Conservation (phyloP, 2,797 vertebrate genomes). For the Hoplostethus atlanticus region DNA sequence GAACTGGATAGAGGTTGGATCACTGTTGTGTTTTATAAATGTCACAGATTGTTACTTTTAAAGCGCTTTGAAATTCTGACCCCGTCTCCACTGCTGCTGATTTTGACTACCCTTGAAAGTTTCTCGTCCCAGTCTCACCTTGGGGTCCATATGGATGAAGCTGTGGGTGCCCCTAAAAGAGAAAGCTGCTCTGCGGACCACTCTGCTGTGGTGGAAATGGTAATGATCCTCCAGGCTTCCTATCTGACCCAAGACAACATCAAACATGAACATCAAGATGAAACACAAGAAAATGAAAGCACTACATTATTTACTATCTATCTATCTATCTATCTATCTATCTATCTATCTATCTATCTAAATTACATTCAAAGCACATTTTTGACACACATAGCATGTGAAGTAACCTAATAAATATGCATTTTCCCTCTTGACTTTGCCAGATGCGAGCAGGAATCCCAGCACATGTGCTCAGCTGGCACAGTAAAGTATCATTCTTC, state of each 20-base stretch:
- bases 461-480: constrained; percentile 55
- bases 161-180: constrained; percentile 88
- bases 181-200: constrained; percentile 88
- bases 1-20: too few relatives aligned
- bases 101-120: too few relatives aligned
- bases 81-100: too few relatives aligned
- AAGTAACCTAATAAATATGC: constrained; percentile 37
- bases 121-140: constrained; percentile 79
- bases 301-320: background rate
- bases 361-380: constrained; percentile 25
- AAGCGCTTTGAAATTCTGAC: background rate
- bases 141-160: constrained; percentile 93
- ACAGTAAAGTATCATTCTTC: constrained; percentile 17
- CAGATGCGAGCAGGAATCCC: constrained; percentile 48
- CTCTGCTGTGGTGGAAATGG: constrained; percentile 93
- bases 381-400: constrained; percentile 21
- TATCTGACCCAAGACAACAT: constrained; percentile 82
- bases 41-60: too few relatives aligned
- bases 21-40: too few relatives aligned
- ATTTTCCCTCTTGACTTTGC: constrained; percentile 31
- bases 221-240: constrained; percentile 92
- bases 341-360: background rate
- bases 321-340: background rate
- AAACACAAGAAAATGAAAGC: constrained; percentile 3
- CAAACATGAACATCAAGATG: constrained; percentile 26